Base-by-base conservation (phyloP, 2,888 invertebrate genomes). In the Drosophila aldrichi region DNA sequence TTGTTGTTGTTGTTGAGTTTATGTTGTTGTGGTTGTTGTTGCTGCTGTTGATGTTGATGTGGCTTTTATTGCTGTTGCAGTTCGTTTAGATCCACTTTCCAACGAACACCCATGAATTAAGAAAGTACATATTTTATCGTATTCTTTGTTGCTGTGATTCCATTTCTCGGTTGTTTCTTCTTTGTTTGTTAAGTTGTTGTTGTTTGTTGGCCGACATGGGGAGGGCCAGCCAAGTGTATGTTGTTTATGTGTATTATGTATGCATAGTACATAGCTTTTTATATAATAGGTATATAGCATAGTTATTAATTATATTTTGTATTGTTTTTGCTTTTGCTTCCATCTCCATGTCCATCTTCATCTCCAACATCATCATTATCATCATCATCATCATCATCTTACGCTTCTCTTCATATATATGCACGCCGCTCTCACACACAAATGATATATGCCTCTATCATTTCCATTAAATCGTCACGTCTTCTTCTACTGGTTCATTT, bases 251-350 rank as follows among this genome's bases (percentile, higher is more conserved):
- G 41, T 72, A 51, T 82, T 86, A 80, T 79, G 62, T 64, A 70
- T 71, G 63, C 74, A 55, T 71, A 74, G 63, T 64, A 67, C 71
- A 77, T 77, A 70, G 66, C 54, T 46, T 63, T 69, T 36, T 79
- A 58, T 79, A 62, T 66, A 76, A 82, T 79, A 74, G 70, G 55
- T 48, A 62, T 63, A 64, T 74, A 77, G 78, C 74, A 52, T 62
- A 78, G 65, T 77, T 74, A 78, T 66, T 76, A 68, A 64, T 77
- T 74, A 74, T 77, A 56, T 63, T 67, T 54, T 66, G 43, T 56
- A 56, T 56, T 48, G 52, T 67, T 67, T 40, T 59, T 25, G 52
- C 46, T 57, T 52, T 20, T 60, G 58, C 54, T 57, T 62, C 46
- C 20, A 22, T 32, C 57, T 61, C 44, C 63, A 3, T 32, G 10